phyloP scores from a whole-genome alignment of 2,888 invertebrate species.

The Acanthococcus lagerstroemiae region DNA sequence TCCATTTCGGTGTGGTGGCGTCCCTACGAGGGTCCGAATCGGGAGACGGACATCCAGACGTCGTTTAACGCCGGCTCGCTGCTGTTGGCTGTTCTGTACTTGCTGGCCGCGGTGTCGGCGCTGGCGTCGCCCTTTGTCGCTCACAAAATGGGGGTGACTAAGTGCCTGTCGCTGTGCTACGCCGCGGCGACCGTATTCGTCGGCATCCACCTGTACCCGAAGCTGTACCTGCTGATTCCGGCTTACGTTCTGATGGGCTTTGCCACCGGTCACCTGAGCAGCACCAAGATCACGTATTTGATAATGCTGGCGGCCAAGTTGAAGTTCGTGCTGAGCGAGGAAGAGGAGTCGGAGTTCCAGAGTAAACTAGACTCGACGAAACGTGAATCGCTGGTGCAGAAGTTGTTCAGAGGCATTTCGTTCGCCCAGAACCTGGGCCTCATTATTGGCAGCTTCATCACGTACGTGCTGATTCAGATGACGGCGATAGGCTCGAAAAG shows the following conservation, averaged over 20 bases:
- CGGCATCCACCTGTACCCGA: constrained; percentile 51
- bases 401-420: constrained; percentile 31
- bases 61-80: constrained; percentile 42
- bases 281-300: constrained; percentile 41
- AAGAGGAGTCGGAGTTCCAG: constrained; percentile 43
- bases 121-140: constrained; percentile 47
- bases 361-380: constrained; percentile 36
- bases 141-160: constrained; percentile 44
- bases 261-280: constrained; percentile 42
- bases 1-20: constrained; percentile 46
- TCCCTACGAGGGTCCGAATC: no score
- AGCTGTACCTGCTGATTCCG: constrained; percentile 47
- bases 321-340: constrained; percentile 43
- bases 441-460: constrained; percentile 25
- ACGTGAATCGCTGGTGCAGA: constrained; percentile 32
- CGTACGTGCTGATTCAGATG: constrained; percentile 24
- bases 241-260: constrained; percentile 50
- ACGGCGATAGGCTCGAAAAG: constrained; percentile 6
- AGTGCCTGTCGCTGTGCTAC: constrained; percentile 44
- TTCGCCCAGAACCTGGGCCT: constrained; percentile 27
- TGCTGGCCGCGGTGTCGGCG: constrained; percentile 51
- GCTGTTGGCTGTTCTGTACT: constrained; percentile 52
- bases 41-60: constrained; percentile 6
- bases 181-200: constrained; percentile 51
- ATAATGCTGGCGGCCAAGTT: constrained; percentile 45